These are phyloP conservation scores for Melanotaenia parkinsoni DNA, from an alignment of 2,797 vertebrate species.

Conservation along the genomic window DNA sequence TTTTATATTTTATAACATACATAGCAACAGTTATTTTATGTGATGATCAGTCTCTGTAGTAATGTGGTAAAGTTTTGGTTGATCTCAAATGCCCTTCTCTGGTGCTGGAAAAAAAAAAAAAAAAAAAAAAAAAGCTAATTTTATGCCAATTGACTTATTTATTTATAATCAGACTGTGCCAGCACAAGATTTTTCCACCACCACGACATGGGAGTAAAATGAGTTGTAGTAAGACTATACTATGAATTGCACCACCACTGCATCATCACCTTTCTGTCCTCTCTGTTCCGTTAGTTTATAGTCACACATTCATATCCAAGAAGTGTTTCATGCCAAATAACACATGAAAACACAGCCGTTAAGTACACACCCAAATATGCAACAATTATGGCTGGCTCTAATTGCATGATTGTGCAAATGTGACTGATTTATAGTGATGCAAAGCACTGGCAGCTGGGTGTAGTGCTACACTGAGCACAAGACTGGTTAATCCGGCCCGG, in stretches of 20 bases:
- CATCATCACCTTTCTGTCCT: slow-evolving; percentile 22
- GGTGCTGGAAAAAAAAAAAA: neutral
- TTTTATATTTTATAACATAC: neutral
- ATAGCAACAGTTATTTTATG: neutral
- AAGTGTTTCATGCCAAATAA: slow-evolving; percentile 10
- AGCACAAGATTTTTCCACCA: neutral
- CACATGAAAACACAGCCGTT: neutral
- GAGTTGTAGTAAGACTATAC: neutral
- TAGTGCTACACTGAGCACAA: slow-evolving; percentile 24
- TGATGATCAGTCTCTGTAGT: neutral
- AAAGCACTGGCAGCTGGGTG: slow-evolving; percentile 31
- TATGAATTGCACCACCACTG: slow-evolving; percentile 26
- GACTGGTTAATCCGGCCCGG: slow-evolving; percentile 42
- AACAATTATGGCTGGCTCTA: slow-evolving; percentile 7
- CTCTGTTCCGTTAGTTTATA: neutral
- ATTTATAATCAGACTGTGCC: neutral
- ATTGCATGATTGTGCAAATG: slow-evolving; percentile 52
- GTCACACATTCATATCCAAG: neutral
- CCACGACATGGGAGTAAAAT: neutral
- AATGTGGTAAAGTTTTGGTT: neutral
- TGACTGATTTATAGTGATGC: slow-evolving; percentile 36
- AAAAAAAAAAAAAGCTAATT: no score
- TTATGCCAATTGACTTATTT: neutral
- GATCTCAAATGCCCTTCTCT: neutral
- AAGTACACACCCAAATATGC: slow-evolving; percentile 9